phyloP scores from a whole-genome alignment of 2,797 vertebrate genomes.

The Malurus splendens region DNA sequence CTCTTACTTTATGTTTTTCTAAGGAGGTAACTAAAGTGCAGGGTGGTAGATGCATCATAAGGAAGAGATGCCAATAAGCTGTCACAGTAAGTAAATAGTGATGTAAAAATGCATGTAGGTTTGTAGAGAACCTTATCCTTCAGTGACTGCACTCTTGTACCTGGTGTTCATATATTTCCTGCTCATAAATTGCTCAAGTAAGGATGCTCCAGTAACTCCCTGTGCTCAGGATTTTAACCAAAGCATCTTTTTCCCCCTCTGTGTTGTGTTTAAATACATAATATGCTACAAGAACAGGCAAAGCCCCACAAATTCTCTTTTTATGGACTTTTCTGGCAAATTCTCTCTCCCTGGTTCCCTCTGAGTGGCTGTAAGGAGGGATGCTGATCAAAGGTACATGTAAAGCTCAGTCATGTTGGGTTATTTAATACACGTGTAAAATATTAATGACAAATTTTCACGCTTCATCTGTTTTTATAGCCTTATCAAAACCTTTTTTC shows the following conservation, averaged over 20 bases:
- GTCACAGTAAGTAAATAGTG: slow-evolving; percentile 2
- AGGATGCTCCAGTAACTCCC: background rate
- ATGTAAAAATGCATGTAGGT: background rate
- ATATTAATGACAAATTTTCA: background rate
- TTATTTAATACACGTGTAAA: background rate
- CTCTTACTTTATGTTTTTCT: background rate
- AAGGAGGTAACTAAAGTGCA: background rate
- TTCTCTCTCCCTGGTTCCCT: background rate
- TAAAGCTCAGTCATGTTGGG: background rate
- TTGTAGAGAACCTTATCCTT: slow-evolving; percentile 1
- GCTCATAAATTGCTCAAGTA: background rate
- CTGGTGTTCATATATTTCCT: background rate
- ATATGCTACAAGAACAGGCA: background rate
- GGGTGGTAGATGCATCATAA: background rate
- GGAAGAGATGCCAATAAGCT: slow-evolving; percentile 29
- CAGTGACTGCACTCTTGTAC: background rate
- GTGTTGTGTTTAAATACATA: background rate
- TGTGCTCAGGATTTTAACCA: background rate
- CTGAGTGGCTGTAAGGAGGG: background rate
- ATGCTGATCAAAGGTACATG: background rate
- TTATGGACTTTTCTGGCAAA: background rate
- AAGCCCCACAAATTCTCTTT: background rate
- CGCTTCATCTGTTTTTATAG: background rate
- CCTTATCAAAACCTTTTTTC: background rate
- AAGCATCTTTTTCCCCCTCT: rapidly evolving